Conservation (phyloP, 2,888 invertebrate species). For the Troilus luridus region DNA sequence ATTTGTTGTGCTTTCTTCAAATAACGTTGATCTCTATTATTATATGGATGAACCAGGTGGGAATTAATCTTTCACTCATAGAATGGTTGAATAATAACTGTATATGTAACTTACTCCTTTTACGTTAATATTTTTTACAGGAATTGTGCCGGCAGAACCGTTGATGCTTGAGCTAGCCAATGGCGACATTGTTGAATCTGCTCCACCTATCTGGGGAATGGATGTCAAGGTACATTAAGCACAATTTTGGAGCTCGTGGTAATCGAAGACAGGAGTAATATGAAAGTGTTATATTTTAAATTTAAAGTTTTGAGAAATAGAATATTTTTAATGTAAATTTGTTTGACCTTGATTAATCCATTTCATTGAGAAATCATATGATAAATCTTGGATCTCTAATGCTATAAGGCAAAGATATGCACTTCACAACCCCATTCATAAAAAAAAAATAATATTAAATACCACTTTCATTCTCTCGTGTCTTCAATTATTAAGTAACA, state of each 20-base stretch:
- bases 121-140: slow-evolving; percentile 67
- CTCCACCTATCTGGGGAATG: slow-evolving; percentile 95
- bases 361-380: too few species aligned
- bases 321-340: too few species aligned
- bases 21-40: slow-evolving; percentile 94
- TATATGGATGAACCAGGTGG: slow-evolving; percentile 96
- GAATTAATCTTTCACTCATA: slow-evolving; percentile 22
- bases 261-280: too few species aligned
- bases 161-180: slow-evolving; percentile 91
- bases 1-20: slow-evolving; percentile 96
- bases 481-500: too few species aligned
- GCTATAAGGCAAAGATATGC: too few species aligned
- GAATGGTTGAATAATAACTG: background rate
- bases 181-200: slow-evolving; percentile 93
- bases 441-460: too few species aligned
- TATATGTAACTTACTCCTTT: background rate
- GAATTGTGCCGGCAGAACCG: slow-evolving; percentile 90
- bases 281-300: too few species aligned
- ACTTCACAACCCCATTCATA: too few species aligned
- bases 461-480: too few species aligned
- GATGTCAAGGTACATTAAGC: slow-evolving; percentile 80
- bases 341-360: too few species aligned
- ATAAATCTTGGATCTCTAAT: too few species aligned
- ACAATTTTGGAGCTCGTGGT: background rate
- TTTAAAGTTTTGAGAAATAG: too few species aligned